Conservation (phyloP, 1,140 invertebrate genomes). For the Augochlora pura region DNA sequence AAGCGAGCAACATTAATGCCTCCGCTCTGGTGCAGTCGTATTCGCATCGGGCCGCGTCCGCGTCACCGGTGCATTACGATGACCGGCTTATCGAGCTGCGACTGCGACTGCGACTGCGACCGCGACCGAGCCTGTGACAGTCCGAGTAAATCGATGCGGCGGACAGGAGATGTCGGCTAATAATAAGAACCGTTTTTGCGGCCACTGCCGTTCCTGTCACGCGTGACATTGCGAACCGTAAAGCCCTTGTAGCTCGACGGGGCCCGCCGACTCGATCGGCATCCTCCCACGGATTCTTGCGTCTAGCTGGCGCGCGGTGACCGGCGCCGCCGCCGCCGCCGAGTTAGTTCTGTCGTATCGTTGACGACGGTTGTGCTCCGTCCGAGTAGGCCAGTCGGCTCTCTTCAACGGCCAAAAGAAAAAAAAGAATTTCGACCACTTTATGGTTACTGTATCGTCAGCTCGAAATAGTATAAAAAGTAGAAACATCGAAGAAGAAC, state of each 20-base stretch:
- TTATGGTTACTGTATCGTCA: too few species aligned
- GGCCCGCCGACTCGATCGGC: slow-evolving; percentile 9
- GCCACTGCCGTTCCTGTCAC: slow-evolving; percentile 24
- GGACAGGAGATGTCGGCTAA: slow-evolving; percentile 57
- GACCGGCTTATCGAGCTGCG: slow-evolving; percentile 64
- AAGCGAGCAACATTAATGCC: not conserved
- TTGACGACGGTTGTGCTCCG: not conserved
- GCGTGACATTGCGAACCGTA: slow-evolving; percentile 18
- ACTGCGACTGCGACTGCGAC: too few species aligned
- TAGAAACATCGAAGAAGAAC: too few species aligned
- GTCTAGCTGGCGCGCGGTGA: not conserved
- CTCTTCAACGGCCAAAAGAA: too few species aligned
- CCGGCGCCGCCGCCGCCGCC: not conserved
- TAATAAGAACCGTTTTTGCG: slow-evolving; percentile 63
- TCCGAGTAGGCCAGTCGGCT: too few species aligned
- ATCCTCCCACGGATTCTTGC: not conserved
- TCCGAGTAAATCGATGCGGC: slow-evolving; percentile 69
- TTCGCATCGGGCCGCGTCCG: slow-evolving; percentile 22
- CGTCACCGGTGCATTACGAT: slow-evolving; percentile 69
- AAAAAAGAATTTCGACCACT: too few species aligned
- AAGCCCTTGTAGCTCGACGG: slow-evolving; percentile 31
- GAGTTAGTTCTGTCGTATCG: not conserved
- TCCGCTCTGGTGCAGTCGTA: not conserved
- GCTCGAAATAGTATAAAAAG: too few species aligned
- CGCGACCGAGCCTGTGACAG: slow-evolving; percentile 44